Percentiles rank a stretch among this genome's conserved stretches.
These are phyloP conservation scores for Cistogaster globosa DNA, from an alignment of 2,888 invertebrate genomes.

Conservation along the genomic window DNA sequence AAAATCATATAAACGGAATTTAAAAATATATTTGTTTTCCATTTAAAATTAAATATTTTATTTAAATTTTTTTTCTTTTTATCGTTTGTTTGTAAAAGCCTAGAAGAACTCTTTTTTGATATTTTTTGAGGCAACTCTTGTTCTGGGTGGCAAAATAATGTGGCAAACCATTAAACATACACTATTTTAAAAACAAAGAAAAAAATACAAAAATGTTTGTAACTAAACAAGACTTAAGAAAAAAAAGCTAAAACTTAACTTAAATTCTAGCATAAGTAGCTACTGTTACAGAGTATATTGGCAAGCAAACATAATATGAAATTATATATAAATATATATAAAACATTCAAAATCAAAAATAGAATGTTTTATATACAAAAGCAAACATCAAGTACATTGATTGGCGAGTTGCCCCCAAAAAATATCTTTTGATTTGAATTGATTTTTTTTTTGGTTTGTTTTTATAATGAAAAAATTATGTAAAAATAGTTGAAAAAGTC, in stretches of 20 bases:
- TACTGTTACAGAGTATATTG: constrained; percentile 12
- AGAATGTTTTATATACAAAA: constrained; percentile 25
- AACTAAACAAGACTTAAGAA: neutral
- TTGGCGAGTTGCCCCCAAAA: constrained; percentile 63
- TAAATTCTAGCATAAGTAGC: constrained; percentile 34
- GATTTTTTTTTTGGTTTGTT: constrained; percentile 39
- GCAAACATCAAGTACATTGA: constrained; percentile 23
- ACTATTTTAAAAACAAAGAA: constrained; percentile 27
- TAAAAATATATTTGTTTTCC: neutral
- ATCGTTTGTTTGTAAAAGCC: constrained; percentile 83
- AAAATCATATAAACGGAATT: constrained; percentile 24
- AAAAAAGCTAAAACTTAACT: neutral
- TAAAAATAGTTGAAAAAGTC: constrained; percentile 61
- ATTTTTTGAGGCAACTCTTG: constrained; percentile 81
- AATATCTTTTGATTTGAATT: constrained; percentile 54
- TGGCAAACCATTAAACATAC: no score
- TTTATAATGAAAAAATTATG: constrained; percentile 62
- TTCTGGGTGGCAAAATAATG: neutral
- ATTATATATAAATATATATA: neutral
- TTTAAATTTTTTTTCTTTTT: constrained; percentile 37
- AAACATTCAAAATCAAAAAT: constrained; percentile 55
- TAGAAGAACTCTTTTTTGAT: constrained; percentile 81
- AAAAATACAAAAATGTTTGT: constrained; percentile 3
- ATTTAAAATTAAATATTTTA: constrained; percentile 32
- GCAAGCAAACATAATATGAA: constrained; percentile 38